Conservation (phyloP, 1,140 invertebrate genomes). For the Drosophila littoralis region DNA sequence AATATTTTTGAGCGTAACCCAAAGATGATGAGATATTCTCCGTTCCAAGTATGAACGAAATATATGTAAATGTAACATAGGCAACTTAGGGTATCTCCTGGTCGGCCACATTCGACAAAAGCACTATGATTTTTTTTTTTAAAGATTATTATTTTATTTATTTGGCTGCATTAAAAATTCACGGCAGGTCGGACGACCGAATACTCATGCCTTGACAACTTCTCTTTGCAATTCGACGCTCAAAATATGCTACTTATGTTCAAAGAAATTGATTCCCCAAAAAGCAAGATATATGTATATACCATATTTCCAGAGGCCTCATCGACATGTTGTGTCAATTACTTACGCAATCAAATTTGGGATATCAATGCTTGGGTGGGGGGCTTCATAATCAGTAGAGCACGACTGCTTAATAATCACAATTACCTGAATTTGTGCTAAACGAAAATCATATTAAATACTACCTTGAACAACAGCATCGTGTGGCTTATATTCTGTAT, state of each 20-base stretch:
- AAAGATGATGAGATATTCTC: no score
- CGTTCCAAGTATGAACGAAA: no score
- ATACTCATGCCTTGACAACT: background rate
- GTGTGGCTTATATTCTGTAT: no score
- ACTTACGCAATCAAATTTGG: background rate
- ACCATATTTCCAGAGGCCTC: background rate
- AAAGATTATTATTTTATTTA: no score
- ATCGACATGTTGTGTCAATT: background rate
- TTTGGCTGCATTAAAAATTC: background rate
- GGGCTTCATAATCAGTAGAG: constrained; percentile 6
- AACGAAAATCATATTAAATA: constrained; percentile 2
- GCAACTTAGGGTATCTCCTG: no score
- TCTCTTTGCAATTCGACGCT: background rate
- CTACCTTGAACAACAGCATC: background rate
- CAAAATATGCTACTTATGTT: background rate
- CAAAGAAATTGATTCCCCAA: background rate
- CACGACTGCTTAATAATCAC: constrained; percentile 12
- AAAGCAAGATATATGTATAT: background rate
- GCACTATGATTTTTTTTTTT: no score
- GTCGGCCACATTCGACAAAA: no score
- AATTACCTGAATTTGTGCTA: background rate
- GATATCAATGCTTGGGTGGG: background rate
- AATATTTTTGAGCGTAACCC: no score
- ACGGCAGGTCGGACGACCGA: background rate
- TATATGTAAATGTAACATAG: no score